Evolutionary conservation across 1,140 invertebrate species (phyloP).

Genomic region (Lepidurus packardi): DNA sequence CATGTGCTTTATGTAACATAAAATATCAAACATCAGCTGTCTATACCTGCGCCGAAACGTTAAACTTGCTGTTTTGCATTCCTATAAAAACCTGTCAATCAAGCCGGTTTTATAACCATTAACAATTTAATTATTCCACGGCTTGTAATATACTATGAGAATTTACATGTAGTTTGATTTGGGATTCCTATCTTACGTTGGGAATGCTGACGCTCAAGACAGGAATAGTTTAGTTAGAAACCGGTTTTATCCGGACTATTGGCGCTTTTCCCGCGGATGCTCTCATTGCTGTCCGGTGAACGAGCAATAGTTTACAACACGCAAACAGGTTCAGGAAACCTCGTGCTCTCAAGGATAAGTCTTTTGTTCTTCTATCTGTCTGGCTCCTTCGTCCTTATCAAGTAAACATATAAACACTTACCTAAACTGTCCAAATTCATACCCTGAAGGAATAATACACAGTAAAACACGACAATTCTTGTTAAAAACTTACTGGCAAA

Average conservation of each 20-base stretch:
- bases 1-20: neutral
- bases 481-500: neutral
- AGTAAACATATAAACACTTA: neutral
- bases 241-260: constrained; percentile 15
- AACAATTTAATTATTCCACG: neutral
- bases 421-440: neutral
- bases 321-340: constrained; percentile 1
- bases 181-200: neutral
- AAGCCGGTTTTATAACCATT: no score
- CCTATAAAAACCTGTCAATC: no score
- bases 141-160: neutral
- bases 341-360: neutral
- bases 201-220: neutral
- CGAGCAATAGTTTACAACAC: neutral
- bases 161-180: neutral
- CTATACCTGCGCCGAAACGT: no score
- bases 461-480: neutral
- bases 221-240: neutral
- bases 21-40: no score
- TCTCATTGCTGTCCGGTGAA: constrained; percentile 6
- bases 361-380: neutral
- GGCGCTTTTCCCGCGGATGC: neutral
- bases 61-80: no score
- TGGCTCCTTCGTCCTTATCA: neutral
- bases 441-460: neutral